Base-by-base conservation (phyloP, 2,888 invertebrate species). In the Phalangium opilio region DNA sequence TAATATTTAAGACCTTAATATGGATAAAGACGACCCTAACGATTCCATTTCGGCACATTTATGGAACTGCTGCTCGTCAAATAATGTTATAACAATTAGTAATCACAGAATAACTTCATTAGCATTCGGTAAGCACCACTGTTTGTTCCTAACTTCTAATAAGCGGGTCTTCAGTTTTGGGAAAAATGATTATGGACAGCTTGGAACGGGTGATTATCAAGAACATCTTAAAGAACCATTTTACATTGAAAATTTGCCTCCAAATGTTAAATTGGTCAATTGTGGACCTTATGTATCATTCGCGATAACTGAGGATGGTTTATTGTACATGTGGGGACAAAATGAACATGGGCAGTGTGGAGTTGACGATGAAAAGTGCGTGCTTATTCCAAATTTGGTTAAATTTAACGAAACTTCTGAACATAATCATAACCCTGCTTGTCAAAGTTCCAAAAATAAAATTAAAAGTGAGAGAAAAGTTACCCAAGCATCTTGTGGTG, bases 231-330 rank as follows among this genome's bases (percentile, higher is more conserved):
- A 39, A 34, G 39, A 44, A 11, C 43, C 19, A n/a, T 79, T 79
- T 66, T 79, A 81, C 58, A 75, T 78, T 59, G 77, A 77, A 7
- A n/a, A n/a, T n/a, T 4, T 33, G 14, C 14, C 15, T 21, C 3
- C 18, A 56, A 73, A 73, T 50, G 75, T 84, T 18, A 73, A 78
- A 43, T 75, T 77, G 61, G 73, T 83, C 40, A 76, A 76, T 8
- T 78, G 84, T 48, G 87, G 87, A 5, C 72, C 73, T 49, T 77
- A 81, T 61, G 86, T 65, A 51, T 61, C 60, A 46, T 63, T 59
- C 1, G 62, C 58, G n/a, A 54, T 64, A 14, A 57, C 56, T 21
- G 49, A 50, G 14, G 48, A 55, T 45, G 67, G 67, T 15, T 43
- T 53, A n/a, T 57, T 65, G 10, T 65, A 58, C 54, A 60, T 62